phyloP scores from a whole-genome alignment of 2,888 invertebrate genomes.

The Pachliopta kotzebuea region DNA sequence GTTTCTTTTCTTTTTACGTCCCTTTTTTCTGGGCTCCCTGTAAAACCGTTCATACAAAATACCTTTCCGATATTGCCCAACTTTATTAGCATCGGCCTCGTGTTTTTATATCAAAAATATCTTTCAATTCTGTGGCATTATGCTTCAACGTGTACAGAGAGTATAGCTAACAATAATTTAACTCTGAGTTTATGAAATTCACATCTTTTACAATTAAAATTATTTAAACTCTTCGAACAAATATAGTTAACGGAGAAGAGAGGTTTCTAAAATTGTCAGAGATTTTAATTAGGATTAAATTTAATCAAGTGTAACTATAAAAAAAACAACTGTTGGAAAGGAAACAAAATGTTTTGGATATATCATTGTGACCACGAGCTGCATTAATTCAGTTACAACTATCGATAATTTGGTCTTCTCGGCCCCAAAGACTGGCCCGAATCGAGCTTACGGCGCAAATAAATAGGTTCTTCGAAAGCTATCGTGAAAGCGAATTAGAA shows the following conservation, averaged over 20 bases:
- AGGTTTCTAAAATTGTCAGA: too few species aligned
- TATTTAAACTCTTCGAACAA: neutral
- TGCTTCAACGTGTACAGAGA: conserved; percentile 37
- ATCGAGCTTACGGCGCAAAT: conserved; percentile 68
- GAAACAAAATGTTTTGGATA: neutral
- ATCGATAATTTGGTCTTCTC: conserved; percentile 49
- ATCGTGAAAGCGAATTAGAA: conserved; percentile 77
- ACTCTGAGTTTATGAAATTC: neutral
- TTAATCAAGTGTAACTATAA: too few species aligned
- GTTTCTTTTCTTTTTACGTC: conserved; percentile 74
- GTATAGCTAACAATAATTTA: neutral
- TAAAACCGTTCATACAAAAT: conserved; percentile 77
- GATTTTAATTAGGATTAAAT: too few species aligned
- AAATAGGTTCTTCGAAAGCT: conserved; percentile 78
- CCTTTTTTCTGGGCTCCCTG: conserved; percentile 70
- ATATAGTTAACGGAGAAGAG: too few species aligned
- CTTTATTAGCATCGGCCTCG: conserved; percentile 77
- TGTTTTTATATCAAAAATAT: conserved; percentile 75
- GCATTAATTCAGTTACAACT: conserved; percentile 37
- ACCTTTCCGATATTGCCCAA: conserved; percentile 75
- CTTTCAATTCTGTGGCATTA: conserved; percentile 66
- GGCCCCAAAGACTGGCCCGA: conserved; percentile 44
- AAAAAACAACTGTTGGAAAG: too few species aligned
- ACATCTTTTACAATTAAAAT: neutral
- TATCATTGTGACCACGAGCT: conserved; percentile 22